Base-by-base conservation (phyloP, 2,797 vertebrate genomes). In the Coreius guichenoti region DNA sequence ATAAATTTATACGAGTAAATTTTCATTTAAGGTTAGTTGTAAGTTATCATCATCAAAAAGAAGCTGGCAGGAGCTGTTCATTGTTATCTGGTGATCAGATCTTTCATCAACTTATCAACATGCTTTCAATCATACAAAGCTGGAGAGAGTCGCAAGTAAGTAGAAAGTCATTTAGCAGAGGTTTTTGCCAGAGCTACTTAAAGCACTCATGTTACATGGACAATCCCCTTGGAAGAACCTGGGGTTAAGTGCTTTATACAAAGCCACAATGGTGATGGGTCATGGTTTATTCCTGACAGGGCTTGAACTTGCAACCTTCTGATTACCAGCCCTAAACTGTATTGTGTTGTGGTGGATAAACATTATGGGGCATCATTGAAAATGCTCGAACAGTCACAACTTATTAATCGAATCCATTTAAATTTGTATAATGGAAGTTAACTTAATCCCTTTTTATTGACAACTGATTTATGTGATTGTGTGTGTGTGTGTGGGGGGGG, bases 111-210 rank as follows among this genome's bases (percentile, higher is more conserved):
- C 23, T 61, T 78, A 43, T n/a, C 75, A 26, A 43, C 23, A 78
- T 5, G 8, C 33, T 78, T 61, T 12, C 9, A 72, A 13, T 43
- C 68, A 31, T 23, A 51, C 33, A 61, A 36, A 43, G 23, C 75
- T 61, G 23, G 36, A 61, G 23, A 77, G 33, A 43, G 14, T 26
- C 36, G 8, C 74, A 77, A 5, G 29, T 73, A 70, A 39, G 33
- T 23, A 45, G 69, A 7, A 58, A 58, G 33, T 43, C 8, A 61
- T 61, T 61, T 77, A 61, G 33, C 75, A 9, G 8, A 26, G 36
- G 23, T 61, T 78, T 80, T 31, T 11, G 21, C 43, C 39, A 80
- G 63, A 80, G 77, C 77, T 47, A 45, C 61, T 80, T 63, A 80
- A 43, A 49, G 61, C 6, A 1, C 61, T 80, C 77, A 80, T 49